Conservation (phyloP, 2,888 invertebrate species). For the Oxycera nigricornis region DNA sequence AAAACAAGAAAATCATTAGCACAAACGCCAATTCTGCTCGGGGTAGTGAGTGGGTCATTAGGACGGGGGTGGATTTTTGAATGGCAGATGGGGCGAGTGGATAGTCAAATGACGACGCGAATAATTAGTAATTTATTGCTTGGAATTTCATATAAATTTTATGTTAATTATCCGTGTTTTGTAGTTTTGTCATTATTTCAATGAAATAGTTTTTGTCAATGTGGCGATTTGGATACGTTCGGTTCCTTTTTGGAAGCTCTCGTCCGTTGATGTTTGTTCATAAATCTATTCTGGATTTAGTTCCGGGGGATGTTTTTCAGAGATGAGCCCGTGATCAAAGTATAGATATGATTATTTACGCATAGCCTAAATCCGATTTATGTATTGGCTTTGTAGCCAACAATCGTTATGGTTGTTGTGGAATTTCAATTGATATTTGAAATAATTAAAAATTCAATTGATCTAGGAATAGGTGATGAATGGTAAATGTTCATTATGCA, state of each 20-base stretch:
- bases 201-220: constrained; percentile 38
- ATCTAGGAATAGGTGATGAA: not conserved
- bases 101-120: constrained; percentile 32
- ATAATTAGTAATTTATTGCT: constrained; percentile 42
- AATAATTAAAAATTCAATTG: not conserved
- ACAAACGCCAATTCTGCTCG: constrained; percentile 7
- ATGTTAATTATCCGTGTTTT: constrained; percentile 41
- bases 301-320: not conserved
- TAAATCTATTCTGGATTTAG: no score
- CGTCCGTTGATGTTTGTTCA: no score
- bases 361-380: not conserved
- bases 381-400: not conserved
- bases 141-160: constrained; percentile 42
- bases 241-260: not conserved
- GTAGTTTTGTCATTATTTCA: constrained; percentile 38
- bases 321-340: constrained; percentile 6
- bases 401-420: not conserved
- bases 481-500: not conserved
- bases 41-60: not conserved
- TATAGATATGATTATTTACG: not conserved
- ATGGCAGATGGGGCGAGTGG: not conserved
- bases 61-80: not conserved
- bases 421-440: not conserved
- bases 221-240: constrained; percentile 3
- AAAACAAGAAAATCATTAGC: constrained; percentile 40